Percentiles rank a stretch among this genome's conserved stretches.
Conservation (phyloP, 2,113 vertebrate species). For the Apodemus sylvaticus region DNA sequence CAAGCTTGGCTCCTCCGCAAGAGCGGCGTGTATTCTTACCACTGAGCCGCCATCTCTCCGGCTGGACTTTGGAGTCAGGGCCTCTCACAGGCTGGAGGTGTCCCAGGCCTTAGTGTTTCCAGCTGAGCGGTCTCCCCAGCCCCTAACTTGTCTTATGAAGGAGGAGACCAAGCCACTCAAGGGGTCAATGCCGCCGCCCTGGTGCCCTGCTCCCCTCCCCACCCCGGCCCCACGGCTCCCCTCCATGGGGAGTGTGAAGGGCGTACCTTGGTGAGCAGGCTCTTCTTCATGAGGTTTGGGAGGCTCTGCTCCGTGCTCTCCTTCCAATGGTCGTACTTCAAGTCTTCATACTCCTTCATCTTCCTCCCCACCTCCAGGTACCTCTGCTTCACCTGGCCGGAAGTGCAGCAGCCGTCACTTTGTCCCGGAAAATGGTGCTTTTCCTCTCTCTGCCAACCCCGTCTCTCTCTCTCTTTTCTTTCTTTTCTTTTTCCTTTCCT, state of each 20-base stretch:
- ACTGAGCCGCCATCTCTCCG: background rate
- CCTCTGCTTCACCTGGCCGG: constrained; percentile 87
- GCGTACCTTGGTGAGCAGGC: constrained; percentile 83
- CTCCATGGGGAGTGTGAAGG: background rate
- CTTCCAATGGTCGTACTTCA: constrained; percentile 88
- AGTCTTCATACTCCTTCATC: constrained; percentile 88
- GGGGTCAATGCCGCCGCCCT: background rate
- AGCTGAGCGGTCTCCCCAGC: background rate
- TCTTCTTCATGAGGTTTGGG: constrained; percentile 88
- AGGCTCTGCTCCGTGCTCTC: constrained; percentile 81
- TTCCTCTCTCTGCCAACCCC: background rate
- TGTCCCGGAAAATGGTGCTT: background rate
- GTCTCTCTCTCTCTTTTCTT: background rate
- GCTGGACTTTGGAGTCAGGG: background rate
- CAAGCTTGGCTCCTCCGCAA: background rate
- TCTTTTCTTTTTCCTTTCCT: no score
- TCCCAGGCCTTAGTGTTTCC: background rate
- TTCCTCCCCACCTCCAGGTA: constrained; percentile 87
- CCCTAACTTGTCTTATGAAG: background rate
- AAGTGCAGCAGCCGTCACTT: background rate
- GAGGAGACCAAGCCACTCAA: background rate
- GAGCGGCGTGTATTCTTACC: background rate
- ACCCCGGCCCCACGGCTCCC: fast-evolving
- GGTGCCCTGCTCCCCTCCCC: fast-evolving
- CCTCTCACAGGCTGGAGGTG: background rate